phyloP scores from a whole-genome alignment of 2,888 invertebrate species.

The Callyntrura sp. region DNA sequence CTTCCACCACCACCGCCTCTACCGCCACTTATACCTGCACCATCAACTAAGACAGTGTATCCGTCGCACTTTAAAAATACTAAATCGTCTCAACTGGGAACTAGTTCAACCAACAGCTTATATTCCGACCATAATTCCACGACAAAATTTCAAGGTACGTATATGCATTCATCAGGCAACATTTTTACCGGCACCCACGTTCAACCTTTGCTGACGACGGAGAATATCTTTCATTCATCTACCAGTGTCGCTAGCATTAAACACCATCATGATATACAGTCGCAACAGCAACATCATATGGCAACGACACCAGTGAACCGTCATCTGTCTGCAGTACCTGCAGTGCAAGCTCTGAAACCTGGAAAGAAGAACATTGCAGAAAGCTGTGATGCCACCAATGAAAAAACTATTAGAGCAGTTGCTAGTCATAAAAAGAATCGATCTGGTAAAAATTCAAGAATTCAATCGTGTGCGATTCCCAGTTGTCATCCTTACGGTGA shows the following conservation, averaged over 20 bases:
- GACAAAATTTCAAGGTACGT: not conserved
- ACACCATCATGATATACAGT: not conserved
- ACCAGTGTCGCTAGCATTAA: not conserved
- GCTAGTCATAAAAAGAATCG: constrained; percentile 35
- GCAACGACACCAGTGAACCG: not conserved
- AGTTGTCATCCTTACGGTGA: not conserved
- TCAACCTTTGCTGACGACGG: not conserved
- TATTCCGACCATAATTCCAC: not conserved
- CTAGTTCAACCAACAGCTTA: not conserved
- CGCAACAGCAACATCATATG: not conserved
- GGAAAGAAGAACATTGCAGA: constrained; percentile 52
- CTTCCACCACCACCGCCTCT: constrained; percentile 47
- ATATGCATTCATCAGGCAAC: constrained; percentile 43
- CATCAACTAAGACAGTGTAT: constrained; percentile 59
- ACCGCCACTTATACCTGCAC: constrained; percentile 44
- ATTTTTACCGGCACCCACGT: not conserved
- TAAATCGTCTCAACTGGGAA: not conserved
- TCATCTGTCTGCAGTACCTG: not conserved
- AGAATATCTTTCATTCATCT: not conserved
- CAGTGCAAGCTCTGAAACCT: not conserved
- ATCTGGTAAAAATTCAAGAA: constrained; percentile 66
- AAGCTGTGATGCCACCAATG: constrained; percentile 36
- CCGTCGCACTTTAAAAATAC: constrained; percentile 12
- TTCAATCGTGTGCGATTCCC: constrained; percentile 54
- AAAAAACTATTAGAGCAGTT: no score